Evolutionary conservation across 2,797 vertebrate species (phyloP).

Genomic region (Aeoliscus strigatus): DNA sequence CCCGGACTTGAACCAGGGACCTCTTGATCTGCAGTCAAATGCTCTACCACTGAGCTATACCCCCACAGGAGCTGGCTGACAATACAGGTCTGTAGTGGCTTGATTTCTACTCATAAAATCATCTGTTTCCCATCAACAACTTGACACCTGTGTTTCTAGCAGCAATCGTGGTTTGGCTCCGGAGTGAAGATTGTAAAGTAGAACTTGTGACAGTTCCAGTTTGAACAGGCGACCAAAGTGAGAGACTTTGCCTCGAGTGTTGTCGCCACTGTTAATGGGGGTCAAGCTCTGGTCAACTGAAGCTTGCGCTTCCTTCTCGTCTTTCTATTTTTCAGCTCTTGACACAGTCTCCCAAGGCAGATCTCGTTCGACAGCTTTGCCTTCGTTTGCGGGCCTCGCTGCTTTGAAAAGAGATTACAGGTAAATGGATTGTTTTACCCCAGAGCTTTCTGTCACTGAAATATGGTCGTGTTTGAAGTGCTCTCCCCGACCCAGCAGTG

Average conservation of each 20-base stretch:
- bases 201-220: too few relatives aligned
- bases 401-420: conserved; percentile 56
- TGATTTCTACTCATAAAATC: too few relatives aligned
- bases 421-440: conserved; percentile 62
- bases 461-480: conserved; percentile 68
- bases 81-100: too few relatives aligned
- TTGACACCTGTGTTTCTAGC: too few relatives aligned
- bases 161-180: too few relatives aligned
- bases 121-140: too few relatives aligned
- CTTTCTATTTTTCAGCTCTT: conserved; percentile 24
- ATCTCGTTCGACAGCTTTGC: conserved; percentile 28
- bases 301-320: conserved; percentile 13
- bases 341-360: conserved; percentile 20
- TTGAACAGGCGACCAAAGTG: too few relatives aligned
- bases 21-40: conserved; percentile 75
- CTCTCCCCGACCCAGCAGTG: conserved; percentile 23
- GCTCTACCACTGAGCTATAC: conserved; percentile 75
- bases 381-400: conserved; percentile 17
- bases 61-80: too few relatives aligned
- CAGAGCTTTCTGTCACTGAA: conserved; percentile 59
- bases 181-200: too few relatives aligned
- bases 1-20: too few relatives aligned
- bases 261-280: conserved; percentile 5
- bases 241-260: conserved; percentile 33
- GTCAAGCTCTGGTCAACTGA: conserved; percentile 51